phyloP scores from a whole-genome alignment of 2,797 vertebrate genomes.

The Siniperca scherzeri region DNA sequence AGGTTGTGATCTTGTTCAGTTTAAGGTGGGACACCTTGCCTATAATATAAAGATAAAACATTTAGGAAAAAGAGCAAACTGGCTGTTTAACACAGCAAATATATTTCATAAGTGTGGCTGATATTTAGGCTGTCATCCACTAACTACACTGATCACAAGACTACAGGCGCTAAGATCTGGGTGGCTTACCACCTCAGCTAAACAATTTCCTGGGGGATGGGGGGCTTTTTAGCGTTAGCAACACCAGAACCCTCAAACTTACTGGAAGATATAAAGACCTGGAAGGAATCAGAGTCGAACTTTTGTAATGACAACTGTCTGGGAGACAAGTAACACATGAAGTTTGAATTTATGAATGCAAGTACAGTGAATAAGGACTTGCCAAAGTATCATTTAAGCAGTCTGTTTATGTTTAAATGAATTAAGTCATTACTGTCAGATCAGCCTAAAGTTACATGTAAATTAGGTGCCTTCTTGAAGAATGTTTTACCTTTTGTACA shows the following conservation, averaged over 20 bases:
- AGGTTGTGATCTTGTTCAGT: not conserved
- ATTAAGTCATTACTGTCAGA: not conserved
- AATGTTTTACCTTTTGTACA: slow-evolving; percentile 1
- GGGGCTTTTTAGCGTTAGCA: not conserved
- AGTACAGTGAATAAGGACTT: not conserved
- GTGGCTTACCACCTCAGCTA: slow-evolving; percentile 4
- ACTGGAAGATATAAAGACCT: not conserved
- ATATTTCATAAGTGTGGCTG: not conserved
- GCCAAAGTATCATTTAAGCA: not conserved
- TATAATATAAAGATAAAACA: not conserved
- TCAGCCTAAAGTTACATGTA: not conserved
- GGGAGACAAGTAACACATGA: not conserved
- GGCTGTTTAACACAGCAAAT: not conserved
- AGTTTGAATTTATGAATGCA: not conserved
- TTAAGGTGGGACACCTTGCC: too few species aligned
- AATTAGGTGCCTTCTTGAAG: not conserved
- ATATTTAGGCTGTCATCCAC: not conserved
- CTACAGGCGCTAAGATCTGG: not conserved
- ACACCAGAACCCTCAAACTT: slow-evolving; percentile 22
- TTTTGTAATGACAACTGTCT: not conserved
- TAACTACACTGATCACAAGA: slow-evolving; percentile 14
- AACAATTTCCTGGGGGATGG: not conserved
- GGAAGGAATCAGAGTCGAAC: not conserved
- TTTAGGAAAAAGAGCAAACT: not conserved
- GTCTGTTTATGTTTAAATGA: not conserved